Base-by-base conservation (phyloP, 2,888 invertebrate genomes). In the Acleris holmiana region DNA sequence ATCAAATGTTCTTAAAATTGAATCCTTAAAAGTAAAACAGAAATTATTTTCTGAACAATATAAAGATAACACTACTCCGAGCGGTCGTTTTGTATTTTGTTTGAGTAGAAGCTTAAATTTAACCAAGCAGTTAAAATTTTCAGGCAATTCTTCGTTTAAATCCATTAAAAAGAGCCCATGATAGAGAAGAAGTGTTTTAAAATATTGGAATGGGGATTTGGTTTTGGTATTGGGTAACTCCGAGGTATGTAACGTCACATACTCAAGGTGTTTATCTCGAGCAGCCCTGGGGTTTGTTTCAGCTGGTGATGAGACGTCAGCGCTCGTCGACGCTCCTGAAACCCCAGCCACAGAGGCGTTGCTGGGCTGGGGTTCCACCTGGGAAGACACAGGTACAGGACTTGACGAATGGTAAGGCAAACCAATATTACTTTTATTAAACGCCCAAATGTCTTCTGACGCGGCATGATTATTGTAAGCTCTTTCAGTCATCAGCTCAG, bases 221-320 rank as follows among this genome's bases (percentile, higher is more conserved):
- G 90, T 89, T 78, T 67, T 85, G 8, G 77, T 83, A 68, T 88
- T 83, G 0, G 91, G 91, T 44, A 91, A 71, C 66, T 89, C 85
- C 7, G 79, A 73, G 0, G 86, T 83, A 71, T 91, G 71, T 67
- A 91, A 71, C 63, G 79, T 71, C 21, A 89, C 68, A 62, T 53
- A 77, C 4, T 81, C 79, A 2, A 62, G 66, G 10, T 40, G 23
- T 40, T 21, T 62, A 17, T 29, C 17, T 10, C 10, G 18, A 17
- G n/a, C 41, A 17, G 17, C 59, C 13, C 15, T 51, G 47, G 7
- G 13, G 8, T 48, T 53, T 25, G 44, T 19, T 25, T 44, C 44
- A 25, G 7, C 10, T 18, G 13, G 0, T 51, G 25, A 8, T 51
- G 25, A 8, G 8, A 44, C 41, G n/a, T n/a, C 41, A 13, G 13